Base-by-base conservation (phyloP, 1,140 invertebrate genomes). In the Zaprionus vittiger region DNA sequence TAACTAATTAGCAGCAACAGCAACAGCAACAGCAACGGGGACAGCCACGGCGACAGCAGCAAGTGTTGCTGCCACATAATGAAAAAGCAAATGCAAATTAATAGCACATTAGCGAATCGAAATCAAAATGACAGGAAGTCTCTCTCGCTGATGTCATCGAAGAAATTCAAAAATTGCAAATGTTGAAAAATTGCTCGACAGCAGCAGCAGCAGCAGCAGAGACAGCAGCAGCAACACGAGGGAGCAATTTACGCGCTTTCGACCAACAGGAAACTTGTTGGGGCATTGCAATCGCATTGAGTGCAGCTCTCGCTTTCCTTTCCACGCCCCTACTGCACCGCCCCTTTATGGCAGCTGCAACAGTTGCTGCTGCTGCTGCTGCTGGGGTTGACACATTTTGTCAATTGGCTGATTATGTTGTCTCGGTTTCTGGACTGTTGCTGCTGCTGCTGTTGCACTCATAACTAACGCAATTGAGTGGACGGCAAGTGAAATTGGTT, bases 331-430 rank as follows among this genome's bases (percentile, higher is more conserved):
- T 22, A 9, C 37, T 26, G 3, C 34, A 26, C 65, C 26, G 24
- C 55, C 31, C 26, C 65, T 67, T 17, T 37, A 4, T 44, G 24
- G 41, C 57, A 28, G 17, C 59, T 54, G 59, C 37, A 52, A 52
- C 47, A 12, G 47, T 20, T 20, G 26, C 17, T 17, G n/a, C 57
- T 54, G 59, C 24, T 22, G 17, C 24, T 55, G 59, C 20, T 41
- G 61, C 41, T 76, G 28, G 62, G 70, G 74, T 66, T 84, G 82
- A 84, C 82, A 84, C 75, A 84, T 84, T 80, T 85, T 84, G 82
- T 81, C 82, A 85, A 85, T 85, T 84, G 82, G 66, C 82, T 81
- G 75, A 86, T 86, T 85, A 81, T 85, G 83, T 86, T 85, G 83
- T 86, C 72, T 72, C 34, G 44, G 54, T 66, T 31, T 66, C 47